These are phyloP conservation scores for Notocelia uddmanniana DNA, from an alignment of 2,888 invertebrate genomes.

Conservation along the genomic window DNA sequence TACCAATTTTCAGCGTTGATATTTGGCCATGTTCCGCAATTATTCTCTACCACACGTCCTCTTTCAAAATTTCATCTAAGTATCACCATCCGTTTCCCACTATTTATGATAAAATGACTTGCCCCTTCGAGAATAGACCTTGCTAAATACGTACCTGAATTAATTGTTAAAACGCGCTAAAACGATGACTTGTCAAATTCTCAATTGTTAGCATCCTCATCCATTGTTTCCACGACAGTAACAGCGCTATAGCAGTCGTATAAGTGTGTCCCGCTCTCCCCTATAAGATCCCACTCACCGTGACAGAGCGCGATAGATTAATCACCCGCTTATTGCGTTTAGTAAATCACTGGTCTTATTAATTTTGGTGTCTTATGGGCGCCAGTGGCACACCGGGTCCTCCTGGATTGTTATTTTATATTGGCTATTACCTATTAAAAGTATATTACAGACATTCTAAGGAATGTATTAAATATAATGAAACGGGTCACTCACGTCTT, in stretches of 20 bases:
- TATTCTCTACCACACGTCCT: too few relatives aligned
- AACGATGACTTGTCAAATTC: constrained; percentile 18
- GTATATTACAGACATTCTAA: too few relatives aligned
- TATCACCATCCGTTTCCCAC: too few relatives aligned
- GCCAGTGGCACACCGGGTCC: constrained; percentile 10
- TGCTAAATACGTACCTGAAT: too few relatives aligned
- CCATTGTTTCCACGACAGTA: constrained; percentile 15
- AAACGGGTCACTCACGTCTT: too few relatives aligned
- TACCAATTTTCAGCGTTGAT: too few relatives aligned
- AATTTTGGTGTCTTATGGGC: constrained; percentile 38
- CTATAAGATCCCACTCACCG: constrained; percentile 27
- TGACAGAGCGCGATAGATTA: constrained; percentile 44
- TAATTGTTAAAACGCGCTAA: too few relatives aligned
- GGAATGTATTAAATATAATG: too few relatives aligned
- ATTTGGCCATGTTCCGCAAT: too few relatives aligned
- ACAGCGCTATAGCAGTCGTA: constrained; percentile 1
- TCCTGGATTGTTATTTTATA: background rate
- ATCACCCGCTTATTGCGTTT: constrained; percentile 45
- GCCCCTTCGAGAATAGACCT: too few relatives aligned
- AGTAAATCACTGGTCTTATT: constrained; percentile 45
- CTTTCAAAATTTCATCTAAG: too few relatives aligned
- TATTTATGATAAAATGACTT: too few relatives aligned
- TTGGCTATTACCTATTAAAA: background rate
- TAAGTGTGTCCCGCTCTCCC: constrained; percentile 17
- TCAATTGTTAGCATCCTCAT: background rate